These are phyloP conservation scores for Raphicerus campestris DNA, from an alignment of 2,113 vertebrate species.

Conservation along the genomic window DNA sequence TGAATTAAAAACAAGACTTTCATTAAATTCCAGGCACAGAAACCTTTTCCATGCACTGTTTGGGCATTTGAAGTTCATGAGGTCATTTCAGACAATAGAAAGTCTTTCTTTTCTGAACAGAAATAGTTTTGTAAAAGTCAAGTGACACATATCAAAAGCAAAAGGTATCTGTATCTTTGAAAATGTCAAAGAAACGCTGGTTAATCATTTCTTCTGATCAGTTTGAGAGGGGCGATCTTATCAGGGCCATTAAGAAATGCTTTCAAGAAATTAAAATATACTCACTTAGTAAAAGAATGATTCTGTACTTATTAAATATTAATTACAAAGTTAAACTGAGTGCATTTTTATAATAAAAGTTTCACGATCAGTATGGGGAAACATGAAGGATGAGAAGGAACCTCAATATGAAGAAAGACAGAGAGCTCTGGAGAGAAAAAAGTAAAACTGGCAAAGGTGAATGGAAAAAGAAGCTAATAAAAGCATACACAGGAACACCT, in stretches of 20 bases:
- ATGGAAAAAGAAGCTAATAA: neutral
- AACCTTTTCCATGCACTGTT: neutral
- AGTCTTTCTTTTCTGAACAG: neutral
- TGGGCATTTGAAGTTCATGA: neutral
- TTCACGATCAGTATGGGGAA: neutral
- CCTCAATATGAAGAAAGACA: neutral
- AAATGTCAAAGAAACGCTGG: neutral
- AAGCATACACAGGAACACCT: accelerated
- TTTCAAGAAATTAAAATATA: neutral
- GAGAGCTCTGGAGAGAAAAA: neutral
- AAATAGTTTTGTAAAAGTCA: neutral
- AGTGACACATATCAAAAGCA: neutral
- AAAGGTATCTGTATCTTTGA: neutral
- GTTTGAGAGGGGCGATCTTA: neutral
- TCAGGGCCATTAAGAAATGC: neutral
- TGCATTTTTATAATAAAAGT: neutral
- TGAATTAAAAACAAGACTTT: neutral
- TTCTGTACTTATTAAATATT: neutral
- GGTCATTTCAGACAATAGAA: neutral
- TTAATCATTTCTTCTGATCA: neutral
- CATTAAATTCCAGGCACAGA: neutral
- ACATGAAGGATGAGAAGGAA: neutral
- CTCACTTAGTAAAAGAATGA: neutral
- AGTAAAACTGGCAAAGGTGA: neutral
- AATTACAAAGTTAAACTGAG: neutral